A percentile compares a stretch with the other conserved stretches of the same genome.
Evolutionary conservation across 2,797 vertebrate genomes (phyloP).

Genomic region (Propithecus perrieri): DNA sequence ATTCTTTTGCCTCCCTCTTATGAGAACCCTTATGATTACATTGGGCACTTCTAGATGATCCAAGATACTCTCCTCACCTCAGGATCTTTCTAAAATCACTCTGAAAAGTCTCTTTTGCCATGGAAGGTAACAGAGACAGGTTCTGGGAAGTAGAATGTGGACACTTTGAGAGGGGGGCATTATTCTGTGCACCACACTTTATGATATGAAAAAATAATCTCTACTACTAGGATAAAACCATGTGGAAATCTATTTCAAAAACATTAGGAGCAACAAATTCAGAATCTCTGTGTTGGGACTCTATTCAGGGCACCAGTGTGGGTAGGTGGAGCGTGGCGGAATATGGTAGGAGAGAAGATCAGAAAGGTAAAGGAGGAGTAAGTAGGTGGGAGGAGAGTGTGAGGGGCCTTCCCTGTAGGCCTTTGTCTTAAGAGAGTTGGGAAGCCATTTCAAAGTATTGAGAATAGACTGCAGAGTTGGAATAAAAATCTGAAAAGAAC

Average conservation of each 20-base stretch:
- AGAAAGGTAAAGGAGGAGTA: neutral
- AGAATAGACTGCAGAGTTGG: neutral
- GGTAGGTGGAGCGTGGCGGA: neutral
- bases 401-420: neutral
- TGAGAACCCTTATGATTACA: neutral
- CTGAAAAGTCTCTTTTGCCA: neutral
- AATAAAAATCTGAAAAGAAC: neutral
- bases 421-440: neutral
- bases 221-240: neutral
- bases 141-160: neutral
- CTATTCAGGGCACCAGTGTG: neutral
- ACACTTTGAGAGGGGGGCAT: accelerated
- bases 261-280: neutral
- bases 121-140: neutral
- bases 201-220: neutral
- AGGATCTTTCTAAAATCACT: neutral
- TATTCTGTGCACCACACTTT: neutral
- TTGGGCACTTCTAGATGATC: neutral
- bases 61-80: neutral
- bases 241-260: neutral
- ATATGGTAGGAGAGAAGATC: neutral
- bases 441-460: neutral
- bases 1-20: neutral
- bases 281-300: neutral
- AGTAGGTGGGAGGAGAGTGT: neutral